phyloP scores from a whole-genome alignment of 2,113 vertebrate species.

The Monarcha castaneiventris region DNA sequence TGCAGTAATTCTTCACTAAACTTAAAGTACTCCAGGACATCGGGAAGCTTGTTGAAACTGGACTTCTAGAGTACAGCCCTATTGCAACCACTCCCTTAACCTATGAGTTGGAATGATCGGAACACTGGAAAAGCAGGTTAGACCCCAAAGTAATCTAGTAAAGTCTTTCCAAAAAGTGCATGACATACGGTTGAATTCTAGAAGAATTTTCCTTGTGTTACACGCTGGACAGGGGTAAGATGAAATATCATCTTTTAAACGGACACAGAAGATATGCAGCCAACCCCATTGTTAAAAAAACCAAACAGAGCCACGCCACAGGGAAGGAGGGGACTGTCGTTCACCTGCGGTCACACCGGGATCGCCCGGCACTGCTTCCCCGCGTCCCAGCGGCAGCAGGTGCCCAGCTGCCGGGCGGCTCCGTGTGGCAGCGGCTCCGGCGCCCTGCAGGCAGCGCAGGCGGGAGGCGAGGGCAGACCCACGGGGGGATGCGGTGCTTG shows the following conservation, averaged over 20 bases:
- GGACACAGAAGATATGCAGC: neutral
- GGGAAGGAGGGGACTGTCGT: conserved; percentile 13
- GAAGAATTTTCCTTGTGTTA: neutral
- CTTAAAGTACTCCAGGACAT: neutral
- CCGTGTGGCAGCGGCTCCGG: neutral
- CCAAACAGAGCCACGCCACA: neutral
- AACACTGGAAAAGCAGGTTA: neutral
- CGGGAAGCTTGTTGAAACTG: neutral
- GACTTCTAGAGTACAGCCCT: neutral
- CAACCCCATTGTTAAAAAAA: neutral
- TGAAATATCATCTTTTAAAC: neutral
- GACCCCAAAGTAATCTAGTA: neutral
- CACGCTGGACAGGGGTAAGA: neutral
- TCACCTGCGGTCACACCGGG: neutral
- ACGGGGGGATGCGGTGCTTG: neutral
- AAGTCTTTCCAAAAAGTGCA: neutral
- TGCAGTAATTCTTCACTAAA: neutral
- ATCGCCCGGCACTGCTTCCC: neutral
- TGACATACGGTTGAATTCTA: neutral
- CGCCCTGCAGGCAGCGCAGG: neutral
- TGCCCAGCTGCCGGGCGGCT: neutral
- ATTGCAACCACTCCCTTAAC: no score
- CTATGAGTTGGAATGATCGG: neutral
- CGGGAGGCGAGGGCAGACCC: neutral
- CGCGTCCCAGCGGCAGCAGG: neutral